Percentiles rank a stretch among this genome's conserved stretches.
Evolutionary conservation across 2,113 vertebrate species (phyloP).

Genomic region (Rutilus rutilus): DNA sequence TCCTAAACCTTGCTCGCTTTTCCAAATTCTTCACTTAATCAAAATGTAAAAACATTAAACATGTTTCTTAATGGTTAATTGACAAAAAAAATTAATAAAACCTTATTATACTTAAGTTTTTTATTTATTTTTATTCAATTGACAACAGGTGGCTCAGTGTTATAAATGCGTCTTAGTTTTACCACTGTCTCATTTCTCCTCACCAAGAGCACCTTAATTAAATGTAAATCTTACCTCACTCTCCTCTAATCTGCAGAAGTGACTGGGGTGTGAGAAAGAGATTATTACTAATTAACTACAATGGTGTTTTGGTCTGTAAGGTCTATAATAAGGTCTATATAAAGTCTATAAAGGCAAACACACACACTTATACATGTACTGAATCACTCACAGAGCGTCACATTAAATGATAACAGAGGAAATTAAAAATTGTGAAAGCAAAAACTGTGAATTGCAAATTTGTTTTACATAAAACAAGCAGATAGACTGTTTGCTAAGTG

Average conservation of each 20-base stretch:
- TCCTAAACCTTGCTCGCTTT: no score
- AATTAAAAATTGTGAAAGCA: background rate
- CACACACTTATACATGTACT: background rate
- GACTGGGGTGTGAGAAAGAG: background rate
- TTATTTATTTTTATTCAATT: background rate
- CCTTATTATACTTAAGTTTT: background rate
- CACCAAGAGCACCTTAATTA: background rate
- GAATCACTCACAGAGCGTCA: background rate
- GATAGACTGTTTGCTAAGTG: constrained; percentile 4
- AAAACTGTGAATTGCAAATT: background rate
- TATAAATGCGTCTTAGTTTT: background rate
- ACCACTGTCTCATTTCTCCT: background rate
- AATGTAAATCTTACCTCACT: background rate
- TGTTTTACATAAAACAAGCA: background rate
- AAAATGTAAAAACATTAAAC: background rate
- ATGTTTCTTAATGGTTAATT: background rate
- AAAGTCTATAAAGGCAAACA: constrained; percentile 6
- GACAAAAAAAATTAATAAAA: background rate
- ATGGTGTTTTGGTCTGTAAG: background rate
- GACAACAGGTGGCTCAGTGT: background rate
- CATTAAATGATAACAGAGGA: constrained; percentile 12
- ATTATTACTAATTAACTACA: background rate
- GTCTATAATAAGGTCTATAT: no score
- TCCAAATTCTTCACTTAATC: no score
- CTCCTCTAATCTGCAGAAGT: background rate